Evolutionary conservation across 2,113 vertebrate genomes (phyloP).

Genomic region (Odocoileus virginianus): DNA sequence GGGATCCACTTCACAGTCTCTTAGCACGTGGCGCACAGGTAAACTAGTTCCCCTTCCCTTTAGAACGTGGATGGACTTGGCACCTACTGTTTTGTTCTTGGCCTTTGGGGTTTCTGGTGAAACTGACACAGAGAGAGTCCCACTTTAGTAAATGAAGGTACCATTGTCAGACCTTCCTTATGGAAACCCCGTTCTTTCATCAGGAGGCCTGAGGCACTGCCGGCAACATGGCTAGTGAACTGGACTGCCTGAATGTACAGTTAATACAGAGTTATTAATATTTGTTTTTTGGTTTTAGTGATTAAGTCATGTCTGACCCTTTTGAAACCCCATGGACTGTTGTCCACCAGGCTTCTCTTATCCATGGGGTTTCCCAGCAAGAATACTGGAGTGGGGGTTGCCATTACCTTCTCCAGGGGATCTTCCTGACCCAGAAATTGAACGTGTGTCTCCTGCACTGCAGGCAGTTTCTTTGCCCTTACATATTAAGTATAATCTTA

Average conservation of each 20-base stretch:
- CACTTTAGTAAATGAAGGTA: constrained; percentile 35
- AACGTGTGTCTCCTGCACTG: not conserved
- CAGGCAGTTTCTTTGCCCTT: not conserved
- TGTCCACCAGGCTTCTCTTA: not conserved
- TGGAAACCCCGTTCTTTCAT: not conserved
- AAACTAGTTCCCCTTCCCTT: constrained; percentile 14
- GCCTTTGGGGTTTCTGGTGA: constrained; percentile 65
- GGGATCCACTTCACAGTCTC: not conserved
- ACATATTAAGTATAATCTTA: not conserved
- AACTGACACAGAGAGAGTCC: constrained; percentile 59
- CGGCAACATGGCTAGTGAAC: not conserved
- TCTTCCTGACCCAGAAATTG: not conserved
- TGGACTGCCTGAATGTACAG: not conserved
- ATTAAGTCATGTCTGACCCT: not conserved
- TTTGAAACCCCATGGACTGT: not conserved
- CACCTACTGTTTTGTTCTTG: constrained; percentile 56
- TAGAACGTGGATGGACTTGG: not conserved
- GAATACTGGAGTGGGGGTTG: not conserved
- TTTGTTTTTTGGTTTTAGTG: not conserved
- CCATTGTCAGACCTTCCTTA: not conserved
- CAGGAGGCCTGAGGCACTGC: not conserved
- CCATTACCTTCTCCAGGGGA: not conserved
- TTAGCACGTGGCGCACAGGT: not conserved
- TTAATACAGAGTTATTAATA: not conserved
- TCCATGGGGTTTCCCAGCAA: not conserved